A percentile compares a stretch with the other conserved stretches of the same genome.
Evolutionary conservation across 23 tunicate genomes (phyloP).

Genomic region (Oikopleura albicans): DNA sequence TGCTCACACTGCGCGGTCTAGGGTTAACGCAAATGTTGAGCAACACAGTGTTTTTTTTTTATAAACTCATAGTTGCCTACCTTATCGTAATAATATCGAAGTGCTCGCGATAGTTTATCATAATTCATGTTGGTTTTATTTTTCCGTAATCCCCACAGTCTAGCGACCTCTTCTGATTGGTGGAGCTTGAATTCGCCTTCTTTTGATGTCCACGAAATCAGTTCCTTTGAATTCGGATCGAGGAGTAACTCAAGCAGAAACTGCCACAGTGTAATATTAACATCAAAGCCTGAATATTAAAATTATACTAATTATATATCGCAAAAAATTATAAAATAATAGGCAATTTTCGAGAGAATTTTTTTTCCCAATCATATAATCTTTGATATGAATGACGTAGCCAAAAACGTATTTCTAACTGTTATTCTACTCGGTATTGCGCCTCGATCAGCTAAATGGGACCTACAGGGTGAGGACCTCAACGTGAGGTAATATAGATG

Average conservation of each 20-base stretch:
- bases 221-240: background rate
- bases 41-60: too few relatives aligned
- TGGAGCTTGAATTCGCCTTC: constrained; percentile 18
- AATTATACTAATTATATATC: too few relatives aligned
- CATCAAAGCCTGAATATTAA: constrained; percentile 14
- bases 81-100: constrained; percentile 10
- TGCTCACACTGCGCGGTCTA: too few relatives aligned
- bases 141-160: constrained; percentile 1
- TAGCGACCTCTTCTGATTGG: constrained; percentile 14
- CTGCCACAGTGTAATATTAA: constrained; percentile 7
- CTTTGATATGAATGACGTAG: too few relatives aligned
- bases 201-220: constrained; percentile 5
- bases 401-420: too few relatives aligned
- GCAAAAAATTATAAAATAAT: too few relatives aligned
- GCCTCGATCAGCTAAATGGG: background rate
- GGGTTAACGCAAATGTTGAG: too few relatives aligned
- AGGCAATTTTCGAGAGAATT: too few relatives aligned
- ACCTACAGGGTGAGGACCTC: too few relatives aligned
- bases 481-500: too few relatives aligned
- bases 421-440: too few relatives aligned
- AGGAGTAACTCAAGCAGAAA: background rate
- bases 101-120: constrained; percentile 12
- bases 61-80: background rate
- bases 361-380: too few relatives aligned
- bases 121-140: constrained; percentile 9